Evolutionary conservation across 2,113 vertebrate genomes (phyloP), one percentile per base, ranked within the genome.

Genomic region (Cardinalis cardinalis): DNA sequence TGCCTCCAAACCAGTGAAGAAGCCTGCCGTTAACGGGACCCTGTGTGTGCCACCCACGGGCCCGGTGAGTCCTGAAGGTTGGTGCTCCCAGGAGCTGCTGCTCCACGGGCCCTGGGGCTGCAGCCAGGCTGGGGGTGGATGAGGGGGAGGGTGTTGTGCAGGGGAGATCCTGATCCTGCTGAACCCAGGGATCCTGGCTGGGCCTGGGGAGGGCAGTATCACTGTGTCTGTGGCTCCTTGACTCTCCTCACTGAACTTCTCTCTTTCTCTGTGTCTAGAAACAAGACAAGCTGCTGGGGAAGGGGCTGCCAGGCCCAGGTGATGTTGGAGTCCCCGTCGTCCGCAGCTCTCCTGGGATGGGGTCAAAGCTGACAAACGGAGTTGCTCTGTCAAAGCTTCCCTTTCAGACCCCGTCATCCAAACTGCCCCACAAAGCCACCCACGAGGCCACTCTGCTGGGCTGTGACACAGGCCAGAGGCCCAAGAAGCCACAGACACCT

Each of bases 291-390:
- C 87, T 88, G 36, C 97, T 92, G 1, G 79, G 95, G 85, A 98
- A 97, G 40, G 99, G 98, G 92, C 96, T 95, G 60, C 97, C 93
- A 21, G 96, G 94, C 19, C 59, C 96, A 3, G 98, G 98, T 3
- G 98, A 99, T 17, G 28, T 98, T 0, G 98, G 99, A 3, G 80
- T 98, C 32, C 97, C 98, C 1, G 49, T 98, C 5, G 46, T 96
- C 43, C 88, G 95, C 28, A 94, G 77, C 3, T 38, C 60, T 3
- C 61, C 61, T 2, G 3, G 52, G 12, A 21, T 5, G 0, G 69
- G 60, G 10, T 90, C n/a, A 3, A 97, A 97, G 88, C 65, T 92
- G 21, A 95, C 59, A 11, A 97, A 98, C 0, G 96, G 97, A 61
- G 69, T 41, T 1, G 4, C 40, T 52, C 52, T 31, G 1, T 49